Evolutionary conservation across 2,797 vertebrate genomes (phyloP).

Genomic region (Pipistrellus pygmaeus): DNA sequence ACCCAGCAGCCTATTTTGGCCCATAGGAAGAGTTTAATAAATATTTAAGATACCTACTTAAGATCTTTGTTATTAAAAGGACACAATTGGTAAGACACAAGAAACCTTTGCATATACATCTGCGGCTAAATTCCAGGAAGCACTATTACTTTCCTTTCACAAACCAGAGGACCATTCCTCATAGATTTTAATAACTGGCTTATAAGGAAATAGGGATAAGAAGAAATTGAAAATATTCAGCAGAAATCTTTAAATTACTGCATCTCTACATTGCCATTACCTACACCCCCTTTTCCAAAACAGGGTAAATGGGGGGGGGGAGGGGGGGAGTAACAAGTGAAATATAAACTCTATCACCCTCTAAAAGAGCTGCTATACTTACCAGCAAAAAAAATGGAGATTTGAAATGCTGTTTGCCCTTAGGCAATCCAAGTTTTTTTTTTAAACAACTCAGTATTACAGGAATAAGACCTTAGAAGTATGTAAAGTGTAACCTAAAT

Average conservation of each 20-base stretch:
- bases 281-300: neutral
- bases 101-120: neutral
- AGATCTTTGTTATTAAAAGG: constrained; percentile 52
- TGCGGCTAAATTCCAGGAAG: neutral
- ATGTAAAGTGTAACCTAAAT: constrained; percentile 15
- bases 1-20: neutral
- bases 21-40: neutral
- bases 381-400: constrained; percentile 53
- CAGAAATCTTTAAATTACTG: constrained; percentile 48
- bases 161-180: constrained; percentile 7
- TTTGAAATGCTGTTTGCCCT: constrained; percentile 39
- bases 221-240: constrained; percentile 39
- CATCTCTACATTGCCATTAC: constrained; percentile 9
- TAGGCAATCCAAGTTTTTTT: constrained; percentile 30
- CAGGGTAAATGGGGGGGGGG: constrained; percentile 45
- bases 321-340: neutral
- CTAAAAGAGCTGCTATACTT: neutral
- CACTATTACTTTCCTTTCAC: neutral
- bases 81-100: neutral
- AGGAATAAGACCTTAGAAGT: constrained; percentile 38
- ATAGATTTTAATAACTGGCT: constrained; percentile 13
- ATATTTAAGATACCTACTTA: constrained; percentile 4
- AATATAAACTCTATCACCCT: neutral
- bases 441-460: constrained; percentile 44
- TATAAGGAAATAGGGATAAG: constrained; percentile 46